These are phyloP conservation scores for Drosophila tristis DNA, from an alignment of 1,140 invertebrate genomes.

Conservation along the genomic window DNA sequence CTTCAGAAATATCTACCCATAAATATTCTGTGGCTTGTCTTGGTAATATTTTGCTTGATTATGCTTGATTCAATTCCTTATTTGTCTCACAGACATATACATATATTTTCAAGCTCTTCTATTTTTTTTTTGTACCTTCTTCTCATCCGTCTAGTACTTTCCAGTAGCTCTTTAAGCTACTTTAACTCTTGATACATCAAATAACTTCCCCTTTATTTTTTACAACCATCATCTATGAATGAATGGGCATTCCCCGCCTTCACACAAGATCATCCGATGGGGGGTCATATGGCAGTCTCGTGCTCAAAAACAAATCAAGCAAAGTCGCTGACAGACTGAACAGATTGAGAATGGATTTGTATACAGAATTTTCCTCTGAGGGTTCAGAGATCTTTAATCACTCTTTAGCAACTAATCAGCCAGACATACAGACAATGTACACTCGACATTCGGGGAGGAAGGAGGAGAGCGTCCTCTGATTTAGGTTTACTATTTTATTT, in stretches of 20 bases:
- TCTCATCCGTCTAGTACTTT: too few relatives aligned
- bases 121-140: too few relatives aligned
- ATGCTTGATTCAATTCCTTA: too few relatives aligned
- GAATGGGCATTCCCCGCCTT: constrained; percentile 15
- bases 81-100: too few relatives aligned
- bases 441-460: background rate
- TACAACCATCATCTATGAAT: background rate
- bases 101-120: too few relatives aligned
- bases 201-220: background rate
- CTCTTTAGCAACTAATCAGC: constrained; percentile 25
- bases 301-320: constrained; percentile 50
- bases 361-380: constrained; percentile 22
- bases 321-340: constrained; percentile 41
- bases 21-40: too few relatives aligned
- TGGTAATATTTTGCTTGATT: too few relatives aligned
- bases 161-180: too few relatives aligned
- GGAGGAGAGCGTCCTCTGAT: background rate
- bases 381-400: constrained; percentile 30
- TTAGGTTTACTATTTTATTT: constrained; percentile 32
- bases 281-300: constrained; percentile 45
- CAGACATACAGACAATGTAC: background rate
- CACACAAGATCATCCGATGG: background rate
- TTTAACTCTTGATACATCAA: background rate
- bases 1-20: too few relatives aligned
- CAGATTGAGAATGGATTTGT: constrained; percentile 3